A percentile compares a stretch with the other conserved stretches of the same genome.
These are phyloP conservation scores for Diceros bicornis DNA, from an alignment of 2,797 vertebrate genomes.

Conservation along the genomic window DNA sequence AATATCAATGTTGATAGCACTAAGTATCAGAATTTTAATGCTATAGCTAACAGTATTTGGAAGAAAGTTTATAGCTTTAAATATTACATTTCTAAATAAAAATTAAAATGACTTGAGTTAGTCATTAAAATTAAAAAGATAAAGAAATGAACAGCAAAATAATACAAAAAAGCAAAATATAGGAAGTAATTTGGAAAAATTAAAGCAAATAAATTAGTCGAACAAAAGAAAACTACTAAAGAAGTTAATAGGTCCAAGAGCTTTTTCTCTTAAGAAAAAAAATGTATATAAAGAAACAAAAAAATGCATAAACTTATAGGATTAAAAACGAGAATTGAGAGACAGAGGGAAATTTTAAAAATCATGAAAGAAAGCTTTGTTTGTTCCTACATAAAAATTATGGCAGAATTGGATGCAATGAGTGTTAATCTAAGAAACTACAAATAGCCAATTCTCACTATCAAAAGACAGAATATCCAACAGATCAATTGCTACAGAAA, in stretches of 20 bases:
- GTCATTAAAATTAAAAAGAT: not conserved
- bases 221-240: not conserved
- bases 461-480: not conserved
- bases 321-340: not conserved
- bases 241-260: not conserved
- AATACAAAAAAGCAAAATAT: not conserved
- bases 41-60: not conserved
- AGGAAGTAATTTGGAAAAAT: not conserved
- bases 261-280: not conserved
- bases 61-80: not conserved
- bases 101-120: not conserved
- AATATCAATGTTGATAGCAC: not conserved
- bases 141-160: not conserved
- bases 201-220: not conserved
- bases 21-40: not conserved
- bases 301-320: not conserved
- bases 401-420: not conserved
- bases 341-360: not conserved
- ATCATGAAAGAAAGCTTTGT: not conserved
- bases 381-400: not conserved
- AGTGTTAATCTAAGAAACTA: not conserved
- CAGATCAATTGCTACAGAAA: not conserved
- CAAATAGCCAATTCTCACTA: not conserved
- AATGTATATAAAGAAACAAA: not conserved
- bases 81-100: not conserved